Evolutionary conservation across 1,140 invertebrate species (phyloP), one percentile per base, ranked within the genome.

Genomic region (Bombus ignitus): DNA sequence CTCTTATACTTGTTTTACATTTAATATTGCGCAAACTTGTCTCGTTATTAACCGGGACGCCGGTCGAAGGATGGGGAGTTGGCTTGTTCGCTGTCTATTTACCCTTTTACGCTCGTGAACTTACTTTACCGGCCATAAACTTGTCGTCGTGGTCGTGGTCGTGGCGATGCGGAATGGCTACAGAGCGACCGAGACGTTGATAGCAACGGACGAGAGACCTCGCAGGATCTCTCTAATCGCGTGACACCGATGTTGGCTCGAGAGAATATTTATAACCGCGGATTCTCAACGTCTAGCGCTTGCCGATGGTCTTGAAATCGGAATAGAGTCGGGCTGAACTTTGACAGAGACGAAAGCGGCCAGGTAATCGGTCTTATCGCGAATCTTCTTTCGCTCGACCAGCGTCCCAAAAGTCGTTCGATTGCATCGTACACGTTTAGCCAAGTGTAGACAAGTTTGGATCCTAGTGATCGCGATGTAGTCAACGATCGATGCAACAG

Each of bases 341-440:
- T 15, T 1, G n/a, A 32, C 13, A 39, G 10, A 28, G 5, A 39
- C 10, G 25, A 70, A 25, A 28, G 13, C 32, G 32, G 32, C 5
- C 15, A 35, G 35, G 35, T 62, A 35, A 42, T n/a, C 13, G 0
- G 12, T 72, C 70, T 28, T 53, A 6, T 53, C 47, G 47, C 18
- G 47, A 53, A 22, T 53, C 47, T 53, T 53, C 47, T 53, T 53
- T 53, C 57, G 44, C 13, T 65, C 76, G 83, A 39, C 42, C 68
- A 18, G 32, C 53, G 83, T 72, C 53, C 68, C 53, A n/a, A 62
- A 10, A 32, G 2, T 70, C 81, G 59, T 83, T 83, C 47, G n/a
- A 70, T 35, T 77, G 82, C 83, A 83, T 83, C 35, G 77, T 85
- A 80, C 37, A 65, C 65, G 72, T 72, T 83, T 89, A 89, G 85